Base-by-base conservation (phyloP, 2,113 vertebrate species). In the Corythornis madagascariensis region DNA sequence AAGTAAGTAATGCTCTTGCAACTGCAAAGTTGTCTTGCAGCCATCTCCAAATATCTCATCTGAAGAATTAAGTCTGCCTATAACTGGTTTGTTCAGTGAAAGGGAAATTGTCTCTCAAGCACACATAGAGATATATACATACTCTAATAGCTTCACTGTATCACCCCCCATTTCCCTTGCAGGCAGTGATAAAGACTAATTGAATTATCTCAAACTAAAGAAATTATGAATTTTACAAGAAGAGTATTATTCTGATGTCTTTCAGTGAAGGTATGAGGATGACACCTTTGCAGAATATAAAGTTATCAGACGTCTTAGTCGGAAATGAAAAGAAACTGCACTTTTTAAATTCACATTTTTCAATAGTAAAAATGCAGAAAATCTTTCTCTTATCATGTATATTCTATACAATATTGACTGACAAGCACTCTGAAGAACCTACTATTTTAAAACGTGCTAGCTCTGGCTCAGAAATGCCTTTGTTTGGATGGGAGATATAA, bases 171-270 rank as follows among this genome's bases (percentile, higher is more conserved):
- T 61, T 83, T 94, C 75, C 56, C 83, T 80, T 70, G 71, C 26
- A 86, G 45, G 38, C 52, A 89, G 53, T 43, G 83, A 86, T 69
- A 95, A 95, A 76, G 31, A 89, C 52, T 5, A 83, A 42, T 67
- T 86, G 79, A 92, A 89, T 75, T 86, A 67, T 94, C 88, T 61
- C 79, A 84, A 88, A 93, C 78, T 89, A 93, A 89, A 90, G 42
- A 77, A 92, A 92, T 89, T 13, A 88, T 2, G 7, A 35, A 71
- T 91, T 92, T 86, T 86, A 47, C 25, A 83, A 74, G 22, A 61
- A 65, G 92, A 84, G 40, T 29, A 77, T n/a, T 66, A 91, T 86
- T 95, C 66, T 93, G 75, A 86, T 75, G 31, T 87, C n/a, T 90
- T 25, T 70, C 45, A 57, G 59, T 38, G 57, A 80, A 82, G 22